A percentile compares a stretch with the other conserved stretches of the same genome.
phyloP scores from a whole-genome alignment of 2,888 invertebrate species.

The Ceraclea dissimilis region DNA sequence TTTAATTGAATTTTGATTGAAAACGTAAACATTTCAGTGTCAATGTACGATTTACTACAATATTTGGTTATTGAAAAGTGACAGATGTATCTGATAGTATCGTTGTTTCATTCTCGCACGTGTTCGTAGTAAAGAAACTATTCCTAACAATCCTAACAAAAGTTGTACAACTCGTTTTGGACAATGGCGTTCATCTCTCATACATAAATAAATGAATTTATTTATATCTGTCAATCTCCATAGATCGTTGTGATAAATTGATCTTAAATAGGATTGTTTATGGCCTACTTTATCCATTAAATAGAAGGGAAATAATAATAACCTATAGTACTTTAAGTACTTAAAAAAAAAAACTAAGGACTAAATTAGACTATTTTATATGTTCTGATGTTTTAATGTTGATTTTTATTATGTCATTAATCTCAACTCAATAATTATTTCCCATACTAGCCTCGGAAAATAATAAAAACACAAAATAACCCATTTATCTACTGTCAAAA shows the following conservation, averaged over 20 bases:
- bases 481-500: no score
- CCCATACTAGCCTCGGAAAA: no score
- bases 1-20: no score
- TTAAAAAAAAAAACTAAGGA: no score
- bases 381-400: no score
- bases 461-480: no score
- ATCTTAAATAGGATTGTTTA: background rate
- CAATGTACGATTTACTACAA: constrained; percentile 9
- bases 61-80: constrained; percentile 7
- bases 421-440: no score
- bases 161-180: constrained; percentile 14
- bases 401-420: no score
- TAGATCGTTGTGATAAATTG: background rate
- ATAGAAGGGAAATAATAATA: background rate
- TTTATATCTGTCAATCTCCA: background rate
- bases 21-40: background rate
- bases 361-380: no score
- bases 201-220: background rate
- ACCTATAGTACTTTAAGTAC: no score
- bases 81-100: background rate
- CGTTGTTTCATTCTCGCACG: background rate
- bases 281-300: background rate
- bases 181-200: constrained; percentile 14
- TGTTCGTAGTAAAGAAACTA: constrained; percentile 16
- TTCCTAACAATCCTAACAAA: constrained; percentile 8